phyloP scores from a whole-genome alignment of 2,888 invertebrate genomes.

The Coremacera marginata region DNA sequence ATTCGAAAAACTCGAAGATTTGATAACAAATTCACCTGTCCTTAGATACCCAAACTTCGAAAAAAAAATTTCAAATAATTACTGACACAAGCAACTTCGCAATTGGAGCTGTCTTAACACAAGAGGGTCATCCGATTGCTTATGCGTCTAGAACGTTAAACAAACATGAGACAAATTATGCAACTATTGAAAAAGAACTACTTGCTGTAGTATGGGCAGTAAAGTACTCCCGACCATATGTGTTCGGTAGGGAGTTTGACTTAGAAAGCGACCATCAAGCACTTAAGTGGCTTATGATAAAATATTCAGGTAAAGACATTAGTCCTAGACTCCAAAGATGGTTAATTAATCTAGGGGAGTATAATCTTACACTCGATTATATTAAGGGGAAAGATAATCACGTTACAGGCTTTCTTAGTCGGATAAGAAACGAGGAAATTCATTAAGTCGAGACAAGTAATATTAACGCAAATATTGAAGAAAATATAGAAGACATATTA shows the following conservation, averaged over 20 bases:
- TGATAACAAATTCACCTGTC: conserved; percentile 31
- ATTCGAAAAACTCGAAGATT: conserved; percentile 44
- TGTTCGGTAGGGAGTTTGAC: conserved; percentile 54
- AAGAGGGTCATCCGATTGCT: too few species aligned
- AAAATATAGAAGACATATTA: too few species aligned
- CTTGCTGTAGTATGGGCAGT: too few species aligned
- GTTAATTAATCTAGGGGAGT: background rate
- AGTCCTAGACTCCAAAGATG: conserved; percentile 36
- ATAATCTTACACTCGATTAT: background rate
- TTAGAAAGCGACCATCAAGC: conserved; percentile 57
- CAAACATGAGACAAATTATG: too few species aligned
- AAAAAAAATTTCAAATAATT: too few species aligned
- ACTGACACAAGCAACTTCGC: too few species aligned
- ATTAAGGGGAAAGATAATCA: background rate
- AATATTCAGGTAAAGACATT: conserved; percentile 49
- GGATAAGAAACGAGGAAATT: background rate
- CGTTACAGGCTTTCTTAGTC: background rate
- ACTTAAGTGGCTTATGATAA: conserved; percentile 48
- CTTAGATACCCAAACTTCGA: too few species aligned
- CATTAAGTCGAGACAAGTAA: background rate
- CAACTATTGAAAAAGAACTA: too few species aligned
- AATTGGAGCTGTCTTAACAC: too few species aligned
- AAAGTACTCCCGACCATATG: conserved; percentile 55
- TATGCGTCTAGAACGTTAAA: too few species aligned
- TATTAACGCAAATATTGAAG: background rate